Conservation (phyloP, 2,888 invertebrate genomes). For the Xylota segnis region DNA sequence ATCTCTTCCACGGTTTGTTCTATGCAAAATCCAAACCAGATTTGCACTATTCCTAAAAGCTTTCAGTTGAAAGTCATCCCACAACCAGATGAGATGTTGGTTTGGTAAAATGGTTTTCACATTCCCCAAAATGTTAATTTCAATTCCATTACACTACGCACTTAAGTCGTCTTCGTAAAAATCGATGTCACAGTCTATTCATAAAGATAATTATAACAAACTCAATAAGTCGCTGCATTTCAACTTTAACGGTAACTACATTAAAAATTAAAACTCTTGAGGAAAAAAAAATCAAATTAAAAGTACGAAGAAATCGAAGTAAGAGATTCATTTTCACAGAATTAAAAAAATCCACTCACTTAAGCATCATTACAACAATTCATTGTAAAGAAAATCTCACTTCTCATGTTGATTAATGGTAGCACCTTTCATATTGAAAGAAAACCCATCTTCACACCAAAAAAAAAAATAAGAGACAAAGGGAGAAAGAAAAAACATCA, state of each 20-base stretch:
- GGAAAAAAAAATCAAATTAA: not conserved
- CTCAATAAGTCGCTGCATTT: not conserved
- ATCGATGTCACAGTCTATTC: not conserved
- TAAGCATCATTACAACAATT: slow-evolving; percentile 1
- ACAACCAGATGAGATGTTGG: too few relatives aligned
- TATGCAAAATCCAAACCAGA: too few relatives aligned
- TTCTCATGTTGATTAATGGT: slow-evolving; percentile 42
- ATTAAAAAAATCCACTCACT: slow-evolving; percentile 42
- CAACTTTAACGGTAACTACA: slow-evolving; percentile 1
- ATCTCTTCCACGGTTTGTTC: too few relatives aligned
- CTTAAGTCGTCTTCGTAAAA: not conserved
- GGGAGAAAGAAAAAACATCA: not conserved
- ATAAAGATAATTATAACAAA: not conserved
- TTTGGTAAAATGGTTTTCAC: too few relatives aligned
- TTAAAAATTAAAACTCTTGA: not conserved
- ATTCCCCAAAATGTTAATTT: too few relatives aligned
- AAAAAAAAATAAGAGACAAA: not conserved
- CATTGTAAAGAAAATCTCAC: slow-evolving; percentile 32
- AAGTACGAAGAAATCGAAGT: not conserved
- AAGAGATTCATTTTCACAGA: slow-evolving; percentile 28
- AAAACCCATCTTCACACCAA: slow-evolving; percentile 20
- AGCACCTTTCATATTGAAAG: slow-evolving; percentile 28
- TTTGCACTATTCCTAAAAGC: too few relatives aligned
- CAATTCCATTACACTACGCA: too few relatives aligned
- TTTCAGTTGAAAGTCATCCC: too few relatives aligned